Conservation (phyloP, 2,797 vertebrate species). For the Leptodactylus fallax region DNA sequence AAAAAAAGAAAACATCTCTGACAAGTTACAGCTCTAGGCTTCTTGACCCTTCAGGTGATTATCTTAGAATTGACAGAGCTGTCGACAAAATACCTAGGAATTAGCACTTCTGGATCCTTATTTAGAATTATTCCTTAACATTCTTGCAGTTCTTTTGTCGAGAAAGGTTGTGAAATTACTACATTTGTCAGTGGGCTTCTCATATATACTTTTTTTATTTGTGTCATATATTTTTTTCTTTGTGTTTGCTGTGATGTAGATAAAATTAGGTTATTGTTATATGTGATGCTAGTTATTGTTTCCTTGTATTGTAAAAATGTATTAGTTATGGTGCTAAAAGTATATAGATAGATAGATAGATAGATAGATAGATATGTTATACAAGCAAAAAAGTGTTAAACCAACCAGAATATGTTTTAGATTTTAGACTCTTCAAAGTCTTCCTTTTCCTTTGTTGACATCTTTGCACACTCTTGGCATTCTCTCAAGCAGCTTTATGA, state of each 20-base stretch:
- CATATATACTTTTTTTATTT: conserved; percentile 66
- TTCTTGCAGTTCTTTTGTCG: conserved; percentile 72
- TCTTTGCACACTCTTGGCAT: too few relatives aligned
- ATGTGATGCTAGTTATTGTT: too few relatives aligned
- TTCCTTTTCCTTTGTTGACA: too few relatives aligned
- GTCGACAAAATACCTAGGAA: conserved; percentile 68
- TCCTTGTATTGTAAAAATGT: too few relatives aligned
- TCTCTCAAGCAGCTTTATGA: too few relatives aligned
- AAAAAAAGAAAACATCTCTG: neutral
- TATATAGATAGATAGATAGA: too few relatives aligned
- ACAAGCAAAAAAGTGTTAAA: too few relatives aligned
- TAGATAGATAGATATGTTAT: too few relatives aligned
- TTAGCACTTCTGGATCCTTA: conserved; percentile 70
- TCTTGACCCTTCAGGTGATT: conserved; percentile 68
- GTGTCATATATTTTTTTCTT: conserved; percentile 46
- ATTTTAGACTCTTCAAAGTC: too few relatives aligned
- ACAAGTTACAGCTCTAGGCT: conserved; percentile 67
- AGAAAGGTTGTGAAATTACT: conserved; percentile 66
- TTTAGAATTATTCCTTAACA: conserved; percentile 72
- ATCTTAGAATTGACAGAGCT: conserved; percentile 66
- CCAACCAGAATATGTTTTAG: too few relatives aligned
- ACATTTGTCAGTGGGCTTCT: conserved; percentile 73
- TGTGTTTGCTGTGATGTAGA: conserved; percentile 62
- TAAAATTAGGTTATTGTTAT: too few relatives aligned
- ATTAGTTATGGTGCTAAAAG: too few relatives aligned